Percentiles rank a stretch among this genome's conserved stretches.
These are phyloP conservation scores for Esox niger DNA, from an alignment of 2,113 vertebrate species.

Conservation along the genomic window DNA sequence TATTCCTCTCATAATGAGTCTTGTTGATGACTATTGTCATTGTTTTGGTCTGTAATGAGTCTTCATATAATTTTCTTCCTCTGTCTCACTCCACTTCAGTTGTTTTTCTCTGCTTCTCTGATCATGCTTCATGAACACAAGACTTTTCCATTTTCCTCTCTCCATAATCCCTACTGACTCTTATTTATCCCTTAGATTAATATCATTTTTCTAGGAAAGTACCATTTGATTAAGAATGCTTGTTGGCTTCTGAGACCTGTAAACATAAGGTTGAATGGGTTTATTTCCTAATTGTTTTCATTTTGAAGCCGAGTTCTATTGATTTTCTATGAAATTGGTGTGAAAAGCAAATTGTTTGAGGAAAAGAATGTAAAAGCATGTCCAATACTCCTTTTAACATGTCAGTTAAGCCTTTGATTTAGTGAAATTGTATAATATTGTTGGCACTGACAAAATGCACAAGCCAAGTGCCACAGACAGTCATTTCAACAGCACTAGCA, in stretches of 20 bases:
- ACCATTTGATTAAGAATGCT: neutral
- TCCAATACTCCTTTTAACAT: no score
- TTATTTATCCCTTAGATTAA: no score
- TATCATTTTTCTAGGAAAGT: neutral
- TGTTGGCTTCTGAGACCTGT: neutral
- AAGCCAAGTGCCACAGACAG: no score
- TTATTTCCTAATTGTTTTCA: neutral
- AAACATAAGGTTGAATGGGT: neutral
- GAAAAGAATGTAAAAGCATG: no score
- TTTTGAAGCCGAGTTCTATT: neutral
- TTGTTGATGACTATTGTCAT: neutral
- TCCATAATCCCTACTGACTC: neutral
- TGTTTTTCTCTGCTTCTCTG: neutral
- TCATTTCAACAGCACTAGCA: no score
- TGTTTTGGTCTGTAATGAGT: neutral
- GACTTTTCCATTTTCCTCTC: neutral
- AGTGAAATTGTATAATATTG: no score
- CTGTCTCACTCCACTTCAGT: neutral
- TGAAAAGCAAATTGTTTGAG: no score
- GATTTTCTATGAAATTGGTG: neutral
- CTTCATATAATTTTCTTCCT: neutral
- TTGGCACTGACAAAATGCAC: no score
- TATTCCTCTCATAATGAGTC: conserved; percentile 6
- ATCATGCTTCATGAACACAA: neutral
- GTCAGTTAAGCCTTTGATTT: no score